Percentiles rank a stretch among this genome's conserved stretches.
Conservation (phyloP, 2,797 vertebrate genomes). For the Adelosebastes latens region DNA sequence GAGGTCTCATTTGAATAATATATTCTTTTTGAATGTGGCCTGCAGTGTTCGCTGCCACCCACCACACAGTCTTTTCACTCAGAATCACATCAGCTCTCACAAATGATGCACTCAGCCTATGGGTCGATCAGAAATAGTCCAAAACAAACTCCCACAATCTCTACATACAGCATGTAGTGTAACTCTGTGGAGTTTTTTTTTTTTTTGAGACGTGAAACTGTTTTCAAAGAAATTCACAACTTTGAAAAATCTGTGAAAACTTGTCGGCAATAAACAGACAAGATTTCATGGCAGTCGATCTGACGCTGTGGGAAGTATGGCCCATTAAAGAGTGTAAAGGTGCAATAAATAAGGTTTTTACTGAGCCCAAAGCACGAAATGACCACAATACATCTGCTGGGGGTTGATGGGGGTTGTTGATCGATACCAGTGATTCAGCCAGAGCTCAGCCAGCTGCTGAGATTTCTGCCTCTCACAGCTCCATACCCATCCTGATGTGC, state of each 20-base stretch:
- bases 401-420: not conserved
- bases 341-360: constrained; percentile 30
- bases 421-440: constrained; percentile 26
- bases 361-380: constrained; percentile 19
- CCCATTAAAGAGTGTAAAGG: constrained; percentile 1
- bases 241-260: not conserved
- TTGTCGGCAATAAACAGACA: not conserved
- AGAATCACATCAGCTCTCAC: not conserved
- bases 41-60: constrained; percentile 24
- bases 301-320: not conserved
- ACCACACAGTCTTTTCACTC: constrained; percentile 13
- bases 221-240: not conserved
- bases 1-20: constrained; percentile 21
- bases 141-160: constrained; percentile 9
- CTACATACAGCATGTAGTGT: too few species aligned
- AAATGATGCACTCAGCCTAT: constrained; percentile 9
- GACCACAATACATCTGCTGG: constrained; percentile 9
- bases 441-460: not conserved
- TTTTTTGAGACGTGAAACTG: not conserved
- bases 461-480: not conserved
- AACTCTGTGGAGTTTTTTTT: not conserved
- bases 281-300: not conserved
- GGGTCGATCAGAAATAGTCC: constrained; percentile 10
- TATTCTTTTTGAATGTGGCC: constrained; percentile 13
- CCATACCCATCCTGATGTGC: not conserved